Conservation (phyloP, 2,888 invertebrate genomes). For the Melipona bicolor region DNA sequence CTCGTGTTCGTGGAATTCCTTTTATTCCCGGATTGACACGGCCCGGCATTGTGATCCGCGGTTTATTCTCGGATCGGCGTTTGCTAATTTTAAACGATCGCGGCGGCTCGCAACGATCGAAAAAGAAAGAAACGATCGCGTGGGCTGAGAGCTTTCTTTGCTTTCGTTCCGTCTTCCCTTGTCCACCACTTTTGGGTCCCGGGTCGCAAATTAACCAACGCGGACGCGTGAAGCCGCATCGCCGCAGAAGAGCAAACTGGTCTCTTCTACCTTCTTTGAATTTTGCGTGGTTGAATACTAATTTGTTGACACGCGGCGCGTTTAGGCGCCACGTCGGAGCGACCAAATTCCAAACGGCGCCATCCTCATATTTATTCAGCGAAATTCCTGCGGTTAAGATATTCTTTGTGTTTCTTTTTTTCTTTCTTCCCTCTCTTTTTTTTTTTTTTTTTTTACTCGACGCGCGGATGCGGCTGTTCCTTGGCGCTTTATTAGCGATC, state of each 20-base stretch:
- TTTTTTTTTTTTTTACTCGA: not conserved
- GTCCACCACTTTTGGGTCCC: slow-evolving; percentile 25
- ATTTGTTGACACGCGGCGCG: slow-evolving; percentile 64
- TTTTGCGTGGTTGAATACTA: slow-evolving; percentile 57
- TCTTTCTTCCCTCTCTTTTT: too few species aligned
- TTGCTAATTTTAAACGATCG: slow-evolving; percentile 53
- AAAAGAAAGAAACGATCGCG: slow-evolving; percentile 27
- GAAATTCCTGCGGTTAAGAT: slow-evolving; percentile 60
- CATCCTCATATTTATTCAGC: slow-evolving; percentile 62
- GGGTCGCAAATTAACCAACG: slow-evolving; percentile 49
- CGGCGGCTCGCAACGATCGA: slow-evolving; percentile 31
- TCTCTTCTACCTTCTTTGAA: slow-evolving; percentile 53
- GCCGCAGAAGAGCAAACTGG: slow-evolving; percentile 29
- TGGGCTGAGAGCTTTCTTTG: slow-evolving; percentile 51
- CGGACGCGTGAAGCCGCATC: slow-evolving; percentile 18
- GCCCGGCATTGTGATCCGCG: slow-evolving; percentile 51
- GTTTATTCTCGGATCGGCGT: slow-evolving; percentile 54
- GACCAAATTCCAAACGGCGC: slow-evolving; percentile 65
- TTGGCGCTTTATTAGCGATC: slow-evolving; percentile 31
- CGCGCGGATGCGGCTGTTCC: slow-evolving; percentile 28
- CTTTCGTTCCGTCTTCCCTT: slow-evolving; percentile 33
- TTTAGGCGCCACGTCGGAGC: slow-evolving; percentile 62
- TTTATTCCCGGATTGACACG: slow-evolving; percentile 26
- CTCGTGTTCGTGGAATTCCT: slow-evolving; percentile 14
- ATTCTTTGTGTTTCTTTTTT: slow-evolving; percentile 43